Evolutionary conservation across 2,797 vertebrate genomes (phyloP), one percentile per base, ranked within the genome.

Genomic region (Spea hammondii): DNA sequence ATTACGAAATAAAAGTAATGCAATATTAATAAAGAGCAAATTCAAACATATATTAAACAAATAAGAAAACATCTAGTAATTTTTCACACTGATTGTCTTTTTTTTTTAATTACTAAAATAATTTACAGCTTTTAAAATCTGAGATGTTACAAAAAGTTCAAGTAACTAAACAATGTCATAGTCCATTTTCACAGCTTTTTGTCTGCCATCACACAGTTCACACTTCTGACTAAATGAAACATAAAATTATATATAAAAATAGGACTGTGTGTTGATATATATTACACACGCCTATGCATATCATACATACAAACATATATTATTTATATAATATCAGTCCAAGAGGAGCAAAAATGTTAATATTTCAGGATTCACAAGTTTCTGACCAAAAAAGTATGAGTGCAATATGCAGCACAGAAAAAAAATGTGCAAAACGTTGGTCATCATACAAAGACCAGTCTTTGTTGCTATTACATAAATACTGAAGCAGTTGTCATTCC

Each of bases 161-260:
- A 98, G 97, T 99, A 97, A 96, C 94, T 95, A 96, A 94, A 93
- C 92, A 93, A 92, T 94, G 93, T 94, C 93, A 93, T 89, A 93
- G 94, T 46, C 92, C 91, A 92, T 94, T 92, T 96, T 97, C 95
- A 96, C 95, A 96, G 95, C 92, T 96, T 94, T 93, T 92, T 91
- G 89, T 88, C 90, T 89, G 90, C 89, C 91, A 91, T 90, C 91
- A 90, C 90, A 91, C 91, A 92, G 91, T 91, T 90, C 91, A 93
- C 87, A 89, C 89, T 92, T 92, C 92, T 88, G 91, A 45, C 90
- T 90, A 92, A 92, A 92, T 91, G 92, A 90, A 92, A 92, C 88
- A 90, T 91, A 93, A 92, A 17, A 53, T 6, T 53, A 53, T 53
- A 53, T 32, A 32, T 32, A 32, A 32, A 32, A 32, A 32, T 32